Evolutionary conservation across 2,113 vertebrate species (phyloP).

Genomic region (Rhinoderma darwinii): DNA sequence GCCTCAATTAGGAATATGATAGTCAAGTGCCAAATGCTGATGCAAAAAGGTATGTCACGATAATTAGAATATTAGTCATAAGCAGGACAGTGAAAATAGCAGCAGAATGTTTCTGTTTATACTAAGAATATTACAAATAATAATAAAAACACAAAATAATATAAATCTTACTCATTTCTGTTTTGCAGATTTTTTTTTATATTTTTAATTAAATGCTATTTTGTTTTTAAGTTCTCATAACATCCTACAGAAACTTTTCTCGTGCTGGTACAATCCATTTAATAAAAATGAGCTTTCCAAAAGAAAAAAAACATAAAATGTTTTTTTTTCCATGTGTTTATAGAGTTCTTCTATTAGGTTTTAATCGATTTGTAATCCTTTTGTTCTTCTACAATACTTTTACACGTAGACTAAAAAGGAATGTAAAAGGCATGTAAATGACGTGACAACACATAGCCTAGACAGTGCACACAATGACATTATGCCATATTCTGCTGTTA

Average conservation of each 20-base stretch:
- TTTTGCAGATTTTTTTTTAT: background rate
- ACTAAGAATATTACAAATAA: background rate
- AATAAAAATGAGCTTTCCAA: conserved; percentile 47
- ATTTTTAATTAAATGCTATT: background rate
- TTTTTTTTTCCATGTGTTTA: conserved; percentile 49
- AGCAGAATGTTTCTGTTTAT: no score
- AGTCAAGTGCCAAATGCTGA: conserved; percentile 15
- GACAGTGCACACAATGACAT: conserved; percentile 2
- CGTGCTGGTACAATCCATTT: conserved; percentile 16
- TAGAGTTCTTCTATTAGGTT: conserved; percentile 35
- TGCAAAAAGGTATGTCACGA: background rate
- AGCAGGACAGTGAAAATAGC: background rate
- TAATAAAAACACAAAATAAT: background rate
- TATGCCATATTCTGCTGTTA: background rate
- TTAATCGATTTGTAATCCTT: conserved; percentile 55
- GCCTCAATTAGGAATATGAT: conserved; percentile 33
- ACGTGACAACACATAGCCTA: background rate
- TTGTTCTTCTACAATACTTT: conserved; percentile 46
- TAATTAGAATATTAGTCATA: background rate
- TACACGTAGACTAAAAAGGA: conserved; percentile 28
- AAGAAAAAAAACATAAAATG: conserved; percentile 26
- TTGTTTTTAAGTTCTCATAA: conserved; percentile 6
- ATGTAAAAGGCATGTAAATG: background rate
- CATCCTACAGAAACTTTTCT: background rate
- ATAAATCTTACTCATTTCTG: background rate